phyloP scores from a whole-genome alignment of 2,797 vertebrate genomes.

The Nothura maculosa region DNA sequence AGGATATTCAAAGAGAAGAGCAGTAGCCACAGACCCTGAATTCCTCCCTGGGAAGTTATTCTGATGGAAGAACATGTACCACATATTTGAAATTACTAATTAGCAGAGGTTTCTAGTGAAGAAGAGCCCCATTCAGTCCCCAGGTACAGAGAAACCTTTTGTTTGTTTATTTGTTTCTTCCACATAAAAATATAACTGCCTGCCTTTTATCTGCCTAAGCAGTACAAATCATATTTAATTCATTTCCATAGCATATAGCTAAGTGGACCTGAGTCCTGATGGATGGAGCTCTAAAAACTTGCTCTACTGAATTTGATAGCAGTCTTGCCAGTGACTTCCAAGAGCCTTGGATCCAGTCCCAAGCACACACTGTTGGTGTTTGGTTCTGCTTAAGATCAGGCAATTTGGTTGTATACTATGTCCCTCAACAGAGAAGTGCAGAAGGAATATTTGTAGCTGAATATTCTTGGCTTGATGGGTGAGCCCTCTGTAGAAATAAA shows the following conservation, averaged over 20 bases:
- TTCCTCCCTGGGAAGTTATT: not conserved
- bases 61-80: rapidly evolving
- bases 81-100: not conserved
- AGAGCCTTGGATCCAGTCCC: not conserved
- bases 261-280: not conserved
- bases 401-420: not conserved
- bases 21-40: not conserved
- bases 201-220: not conserved
- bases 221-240: not conserved
- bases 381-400: not conserved
- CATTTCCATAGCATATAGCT: not conserved
- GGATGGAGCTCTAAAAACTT: not conserved
- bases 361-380: not conserved
- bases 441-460: slow-evolving; percentile 23
- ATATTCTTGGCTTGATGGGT: not conserved
- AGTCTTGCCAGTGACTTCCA: not conserved
- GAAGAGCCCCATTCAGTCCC: not conserved
- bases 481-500: slow-evolving; percentile 13
- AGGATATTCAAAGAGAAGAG: not conserved
- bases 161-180: not conserved
- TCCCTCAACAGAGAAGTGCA: not conserved
- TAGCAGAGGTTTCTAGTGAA: not conserved
- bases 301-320: not conserved
- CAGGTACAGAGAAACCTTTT: not conserved
- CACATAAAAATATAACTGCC: not conserved